Percentiles rank a stretch among this genome's conserved stretches.
These are phyloP conservation scores for Barypeithes pellucidus DNA, from an alignment of 2,888 invertebrate species.

Conservation along the genomic window DNA sequence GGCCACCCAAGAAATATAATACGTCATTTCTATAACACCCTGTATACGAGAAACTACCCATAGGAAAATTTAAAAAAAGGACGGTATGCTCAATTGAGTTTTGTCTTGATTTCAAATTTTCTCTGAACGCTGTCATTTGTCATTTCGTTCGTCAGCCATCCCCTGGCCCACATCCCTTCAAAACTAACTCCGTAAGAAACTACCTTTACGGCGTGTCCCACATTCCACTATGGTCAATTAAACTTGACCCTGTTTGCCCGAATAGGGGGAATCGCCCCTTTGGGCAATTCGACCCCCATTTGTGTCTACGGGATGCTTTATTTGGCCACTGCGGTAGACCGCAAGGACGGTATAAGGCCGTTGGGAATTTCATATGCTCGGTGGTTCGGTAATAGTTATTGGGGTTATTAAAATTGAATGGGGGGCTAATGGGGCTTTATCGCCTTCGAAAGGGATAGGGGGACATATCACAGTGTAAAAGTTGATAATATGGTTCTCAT, in stretches of 20 bases:
- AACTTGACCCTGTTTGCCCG: constrained; percentile 27
- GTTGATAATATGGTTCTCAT: too few relatives aligned
- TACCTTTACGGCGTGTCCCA: constrained; percentile 10
- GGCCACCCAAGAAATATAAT: too few relatives aligned
- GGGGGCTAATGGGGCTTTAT: background rate
- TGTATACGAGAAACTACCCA: too few relatives aligned
- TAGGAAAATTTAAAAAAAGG: too few relatives aligned
- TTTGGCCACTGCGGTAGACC: constrained; percentile 18
- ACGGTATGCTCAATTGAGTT: too few relatives aligned
- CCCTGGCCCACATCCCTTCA: background rate
- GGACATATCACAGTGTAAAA: too few relatives aligned
- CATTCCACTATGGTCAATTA: constrained; percentile 29
- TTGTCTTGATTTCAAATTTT: too few relatives aligned
- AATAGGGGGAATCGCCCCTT: constrained; percentile 17
- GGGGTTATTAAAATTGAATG: constrained; percentile 2
- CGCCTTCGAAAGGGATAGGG: background rate
- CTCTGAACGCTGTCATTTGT: too few relatives aligned
- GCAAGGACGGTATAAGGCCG: background rate
- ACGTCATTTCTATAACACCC: too few relatives aligned
- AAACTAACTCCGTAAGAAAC: background rate
- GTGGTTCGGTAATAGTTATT: constrained; percentile 4
- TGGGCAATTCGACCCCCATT: constrained; percentile 15
- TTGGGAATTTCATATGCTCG: constrained; percentile 12
- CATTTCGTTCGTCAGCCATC: background rate
- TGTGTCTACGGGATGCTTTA: constrained; percentile 23